These are phyloP conservation scores for Drosophila bocqueti DNA, from an alignment of 1,140 invertebrate species.

Conservation along the genomic window DNA sequence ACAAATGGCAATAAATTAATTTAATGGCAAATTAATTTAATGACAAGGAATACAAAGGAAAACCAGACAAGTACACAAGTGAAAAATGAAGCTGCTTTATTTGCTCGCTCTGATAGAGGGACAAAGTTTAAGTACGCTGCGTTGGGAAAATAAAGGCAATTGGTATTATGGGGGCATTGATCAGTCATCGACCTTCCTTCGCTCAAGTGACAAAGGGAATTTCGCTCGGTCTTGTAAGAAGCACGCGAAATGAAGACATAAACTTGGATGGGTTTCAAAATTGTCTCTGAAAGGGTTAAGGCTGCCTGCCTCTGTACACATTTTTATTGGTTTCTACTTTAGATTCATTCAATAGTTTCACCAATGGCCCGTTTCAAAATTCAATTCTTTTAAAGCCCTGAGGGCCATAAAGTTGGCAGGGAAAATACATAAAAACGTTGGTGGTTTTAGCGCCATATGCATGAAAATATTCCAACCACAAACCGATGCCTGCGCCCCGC, in stretches of 20 bases:
- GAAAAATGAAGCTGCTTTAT: constrained; percentile 58
- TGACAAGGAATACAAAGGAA: constrained; percentile 41
- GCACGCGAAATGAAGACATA: not conserved
- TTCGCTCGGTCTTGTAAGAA: not conserved
- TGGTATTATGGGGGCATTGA: constrained; percentile 10
- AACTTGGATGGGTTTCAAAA: not conserved
- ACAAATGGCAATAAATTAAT: constrained; percentile 65
- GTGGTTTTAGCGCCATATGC: constrained; percentile 52
- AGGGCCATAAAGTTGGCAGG: no score
- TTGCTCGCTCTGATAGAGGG: constrained; percentile 39
- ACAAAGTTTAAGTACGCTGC: constrained; percentile 14
- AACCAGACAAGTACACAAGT: constrained; percentile 8
- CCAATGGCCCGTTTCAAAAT: constrained; percentile 18
- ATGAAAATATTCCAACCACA: constrained; percentile 48
- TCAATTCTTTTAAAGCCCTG: constrained; percentile 7
- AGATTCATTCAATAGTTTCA: constrained; percentile 44
- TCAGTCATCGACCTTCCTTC: constrained; percentile 38
- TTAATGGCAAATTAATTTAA: constrained; percentile 67
- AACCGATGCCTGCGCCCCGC: not conserved
- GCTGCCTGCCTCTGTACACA: no score
- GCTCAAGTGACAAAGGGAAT: constrained; percentile 13
- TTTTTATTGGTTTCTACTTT: constrained; percentile 9
- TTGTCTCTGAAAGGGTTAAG: not conserved
- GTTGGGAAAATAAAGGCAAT: constrained; percentile 6
- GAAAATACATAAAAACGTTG: not conserved